Evolutionary conservation across 2,888 invertebrate genomes (phyloP), one percentile per base, ranked within the genome.

Genomic region (Ptilodon capucinus): DNA sequence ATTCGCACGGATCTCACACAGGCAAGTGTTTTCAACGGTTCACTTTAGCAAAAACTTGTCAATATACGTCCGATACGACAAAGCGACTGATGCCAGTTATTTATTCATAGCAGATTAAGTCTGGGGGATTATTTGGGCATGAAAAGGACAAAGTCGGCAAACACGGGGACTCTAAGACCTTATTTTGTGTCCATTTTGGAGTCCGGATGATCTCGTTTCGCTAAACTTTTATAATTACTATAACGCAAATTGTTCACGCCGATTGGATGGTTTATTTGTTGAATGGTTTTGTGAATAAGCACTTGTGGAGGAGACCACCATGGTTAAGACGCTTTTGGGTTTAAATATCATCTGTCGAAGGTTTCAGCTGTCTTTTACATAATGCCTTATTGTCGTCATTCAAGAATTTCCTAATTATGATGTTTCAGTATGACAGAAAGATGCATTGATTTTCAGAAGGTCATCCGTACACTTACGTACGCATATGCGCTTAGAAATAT

Each of bases 71-170:
- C 81, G 69, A 64, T 73, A 78, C 76, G 85, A 87, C 89, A 90
- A 88, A 83, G 81, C 76, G 72, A 67, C 67, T 79, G 76, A 81
- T 78, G 74, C 66, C 77, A 77, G 79, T 80, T 82, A 87, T 84
- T 84, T 88, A 89, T 90, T 90, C 90, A 91, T 88, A 80, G 84
- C 71, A 81, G 89, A 89, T 90, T 87, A 88, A 79, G 76, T 67
- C 66, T 56, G 56, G 48, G 56, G 78, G 80, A 81, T 82, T 81
- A 83, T 81, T 80, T 76, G 62, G 75, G 71, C 75, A 68, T 70
- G 74, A 74, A 82, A 81, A 83, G 82, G 80, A 81, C 81, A 77
- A 65, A 73, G 75, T 73, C 70, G 68, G 76, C 80, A 79, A 84
- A 82, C 84, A 79, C 59, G 62, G 59, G 64, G 74, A 49, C 62